These are phyloP conservation scores for Idaea straminata DNA, from an alignment of 2,888 invertebrate genomes.

Conservation along the genomic window DNA sequence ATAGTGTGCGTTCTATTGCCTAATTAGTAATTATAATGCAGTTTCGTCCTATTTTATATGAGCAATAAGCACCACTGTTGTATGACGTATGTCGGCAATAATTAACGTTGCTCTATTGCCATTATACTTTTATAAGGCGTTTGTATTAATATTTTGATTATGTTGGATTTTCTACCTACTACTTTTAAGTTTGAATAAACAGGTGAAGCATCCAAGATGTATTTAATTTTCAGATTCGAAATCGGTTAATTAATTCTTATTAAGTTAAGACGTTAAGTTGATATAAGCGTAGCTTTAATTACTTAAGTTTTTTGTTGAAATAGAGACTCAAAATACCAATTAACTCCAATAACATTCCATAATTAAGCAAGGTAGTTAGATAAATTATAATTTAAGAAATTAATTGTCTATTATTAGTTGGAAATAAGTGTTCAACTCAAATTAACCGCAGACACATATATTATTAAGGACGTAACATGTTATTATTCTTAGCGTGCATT, in stretches of 20 bases:
- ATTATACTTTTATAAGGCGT: neutral
- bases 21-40: neutral
- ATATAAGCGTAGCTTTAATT: constrained; percentile 8
- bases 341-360: constrained; percentile 43
- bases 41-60: neutral
- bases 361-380: constrained; percentile 23
- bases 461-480: neutral
- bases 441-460: constrained; percentile 3
- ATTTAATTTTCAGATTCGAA: neutral
- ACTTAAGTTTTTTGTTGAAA: constrained; percentile 11
- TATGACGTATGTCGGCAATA: neutral
- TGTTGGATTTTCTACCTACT: neutral
- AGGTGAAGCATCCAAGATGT: neutral
- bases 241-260: neutral
- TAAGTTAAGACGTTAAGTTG: neutral
- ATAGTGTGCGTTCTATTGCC: neutral
- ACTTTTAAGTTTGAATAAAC: neutral
- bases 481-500: neutral
- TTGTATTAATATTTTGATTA: too few species aligned
- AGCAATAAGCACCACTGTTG: neutral
- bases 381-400: constrained; percentile 34
- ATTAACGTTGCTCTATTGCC: neutral
- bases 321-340: constrained; percentile 11
- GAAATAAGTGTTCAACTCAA: constrained; percentile 51
- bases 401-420: constrained; percentile 51